Evolutionary conservation across 1,140 invertebrate genomes (phyloP).

Genomic region (Tachypleus tridentatus): DNA sequence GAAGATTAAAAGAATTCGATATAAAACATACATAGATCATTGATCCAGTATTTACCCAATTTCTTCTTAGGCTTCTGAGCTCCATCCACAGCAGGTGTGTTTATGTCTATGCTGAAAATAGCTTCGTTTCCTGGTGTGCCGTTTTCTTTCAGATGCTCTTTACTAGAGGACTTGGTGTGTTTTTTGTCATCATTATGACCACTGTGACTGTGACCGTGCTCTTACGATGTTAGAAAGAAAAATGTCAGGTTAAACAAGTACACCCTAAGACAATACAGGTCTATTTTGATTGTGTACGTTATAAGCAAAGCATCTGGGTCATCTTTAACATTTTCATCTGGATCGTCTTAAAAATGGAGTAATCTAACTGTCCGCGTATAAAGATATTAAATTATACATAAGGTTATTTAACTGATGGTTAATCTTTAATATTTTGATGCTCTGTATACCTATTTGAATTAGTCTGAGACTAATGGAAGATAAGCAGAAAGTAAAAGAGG

Average conservation of each 20-base stretch:
- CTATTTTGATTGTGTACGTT: neutral
- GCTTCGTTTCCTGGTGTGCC: no score
- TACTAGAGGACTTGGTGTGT: no score
- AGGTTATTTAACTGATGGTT: neutral
- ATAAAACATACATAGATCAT: no score
- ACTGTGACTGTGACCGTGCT: conserved; percentile 25
- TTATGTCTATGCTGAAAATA: no score
- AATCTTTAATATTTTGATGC: neutral
- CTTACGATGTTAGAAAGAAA: conserved; percentile 5
- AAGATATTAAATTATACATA: neutral
- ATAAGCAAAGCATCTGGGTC: neutral
- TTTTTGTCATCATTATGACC: conserved; percentile 11
- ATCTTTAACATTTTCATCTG: neutral
- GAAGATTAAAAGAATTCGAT: no score
- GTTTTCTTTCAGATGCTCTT: no score
- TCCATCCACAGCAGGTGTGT: no score
- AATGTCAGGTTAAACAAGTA: neutral
- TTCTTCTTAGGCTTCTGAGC: no score
- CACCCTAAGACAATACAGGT: neutral
- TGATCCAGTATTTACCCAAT: no score
- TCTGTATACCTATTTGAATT: neutral
- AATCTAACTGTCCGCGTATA: neutral
- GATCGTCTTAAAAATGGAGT: neutral
- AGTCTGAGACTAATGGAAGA: neutral
- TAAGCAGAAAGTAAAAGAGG: neutral